Evolutionary conservation across 35 echinoderm and acorn worm species (phyloP), one percentile per base, ranked within the genome.

Genomic region (Chiridota heheva): DNA sequence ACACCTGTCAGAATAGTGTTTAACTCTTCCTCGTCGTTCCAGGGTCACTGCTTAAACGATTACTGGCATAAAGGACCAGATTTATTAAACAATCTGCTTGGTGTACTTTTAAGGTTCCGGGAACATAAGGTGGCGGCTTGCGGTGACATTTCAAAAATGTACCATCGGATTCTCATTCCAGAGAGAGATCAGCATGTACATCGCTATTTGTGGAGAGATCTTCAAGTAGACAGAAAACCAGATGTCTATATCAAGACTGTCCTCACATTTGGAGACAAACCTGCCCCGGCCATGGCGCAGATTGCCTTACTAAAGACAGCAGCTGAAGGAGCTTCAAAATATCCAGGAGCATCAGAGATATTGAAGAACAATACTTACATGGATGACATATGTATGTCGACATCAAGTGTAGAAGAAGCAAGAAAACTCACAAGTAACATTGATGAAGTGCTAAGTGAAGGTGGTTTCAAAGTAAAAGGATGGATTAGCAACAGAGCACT

Each of bases 61-160:
- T 86, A 86, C 66, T 92, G 90, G 80, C n/a, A 41, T 16, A 90
- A 90, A 60, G 67, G 82, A 1, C 82, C 82, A 29, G 89, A 91
- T 43, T 42, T 91, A 6, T 57, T 86, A 1, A 91, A 91, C 66
- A 81, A 64, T 13, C 53, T 91, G 36, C 64, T 86, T 72, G 76
- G 89, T 39, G 83, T 91, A 2, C 22, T 86, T 1, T 6, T 91
- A 20, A 59, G 82, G 44, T 91, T 81, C 67, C 25, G 89, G 40
- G 82, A 91, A 72, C 25, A 81, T 69, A 7, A 71, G 33, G 61
- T 85, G 1, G 81, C 88, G 47, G 42, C 81, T 2, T 67, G 39
- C 71, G 82, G 60, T 39, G 89, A 91, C 67, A 91, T 91, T 29
- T 86, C 82, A 73, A 91, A 91, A 58, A 91, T 91, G 72, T 90